Base-by-base conservation (phyloP, 2,888 invertebrate species). In the Drosophila limbata region DNA sequence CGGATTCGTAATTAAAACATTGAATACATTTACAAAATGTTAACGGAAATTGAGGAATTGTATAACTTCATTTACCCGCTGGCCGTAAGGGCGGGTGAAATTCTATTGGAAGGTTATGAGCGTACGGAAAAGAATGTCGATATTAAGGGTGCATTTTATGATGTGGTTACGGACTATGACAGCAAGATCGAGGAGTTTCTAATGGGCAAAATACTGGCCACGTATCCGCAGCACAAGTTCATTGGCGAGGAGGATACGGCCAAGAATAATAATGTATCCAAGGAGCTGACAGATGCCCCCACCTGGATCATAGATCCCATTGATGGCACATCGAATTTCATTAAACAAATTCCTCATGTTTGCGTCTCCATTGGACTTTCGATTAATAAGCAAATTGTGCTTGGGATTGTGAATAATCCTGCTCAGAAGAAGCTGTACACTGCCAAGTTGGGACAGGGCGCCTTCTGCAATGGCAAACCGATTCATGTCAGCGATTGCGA, bases 261-360 rank as follows among this genome's bases (percentile, higher is more conserved):
- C 3, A 90, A 90, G 45, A 91, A 90, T 44, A 90, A 92, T 33
- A 90, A 89, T 52, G 75, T 86, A 1, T 93, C 93, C 48, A 93
- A 94, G 42, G 93, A 94, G 63, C 93, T 96, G 72, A 96, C 96
- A 1, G 94, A 96, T 89, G 94, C 93, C 21, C 97, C 97, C 19
- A 97, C 97, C 0, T 96, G 96, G 96, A 95, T 97, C 52, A 95
- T 96, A 67, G 96, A 97, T 92, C 97, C 97, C 4, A 96, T 98
- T 53, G 97, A 98, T 93, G 97, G 97, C 13, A 97, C 97, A 0
- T 94, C 95, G 48, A 98, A 98, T 93, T 97, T 97, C 91, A 95
- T 97, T 11, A 94, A 95, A 83, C 93, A 94, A 59, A 94, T 95
- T 86, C 95, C 96, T 1, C 94, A 94, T 64, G 93, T 94, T 35